Base-by-base conservation (phyloP, 2,113 vertebrate species). In the Neogobius melanostomus region DNA sequence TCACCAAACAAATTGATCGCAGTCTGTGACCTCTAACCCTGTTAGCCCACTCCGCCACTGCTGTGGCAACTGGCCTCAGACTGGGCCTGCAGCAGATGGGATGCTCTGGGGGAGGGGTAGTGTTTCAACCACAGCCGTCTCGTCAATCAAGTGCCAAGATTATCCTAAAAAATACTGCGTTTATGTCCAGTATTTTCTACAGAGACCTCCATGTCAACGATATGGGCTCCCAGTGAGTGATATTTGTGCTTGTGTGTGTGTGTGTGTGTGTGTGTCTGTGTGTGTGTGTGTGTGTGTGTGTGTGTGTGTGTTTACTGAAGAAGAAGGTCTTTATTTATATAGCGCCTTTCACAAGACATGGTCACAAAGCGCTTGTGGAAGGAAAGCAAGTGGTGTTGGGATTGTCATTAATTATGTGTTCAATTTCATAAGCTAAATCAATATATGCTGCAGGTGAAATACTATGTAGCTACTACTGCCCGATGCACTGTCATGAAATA, bases 11-110 rank as follows among this genome's bases (percentile, higher is more conserved):
- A 83, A 92, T 85, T 65, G 83, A 92, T 91, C 82, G 12, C 68
- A 84, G 90, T 89, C 85, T 89, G 87, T 69, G 77, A 90, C 86
- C 91, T 88, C 65, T 88, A 84, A 46, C 82, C 80, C 66, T 80
- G 60, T 84, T 88, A 75, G 81, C 80, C 83, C 66, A 64, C 56
- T 6, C 12, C 28, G 5, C 62, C 1, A 0, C 61, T n/a, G n/a
- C 68, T 17, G 11, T 44, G 5, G 17, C 49, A 21, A 45, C 76
- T 56, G 52, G 66, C 74, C 69, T 59, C 72, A 79, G 76, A 87
- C 81, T 71, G 11, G 84, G 57, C 73, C 71, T 56, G 1, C 21
- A 86, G 65, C 87, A 88, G 88, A 91, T 91, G 82, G 82, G 66
- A 76, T 17, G 46, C 59, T 78, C 77, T 62, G 9, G 72, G 82